A percentile compares a stretch with the other conserved stretches of the same genome.
Evolutionary conservation across 2,797 vertebrate species (phyloP).

Genomic region (Takifugu ocellatus): DNA sequence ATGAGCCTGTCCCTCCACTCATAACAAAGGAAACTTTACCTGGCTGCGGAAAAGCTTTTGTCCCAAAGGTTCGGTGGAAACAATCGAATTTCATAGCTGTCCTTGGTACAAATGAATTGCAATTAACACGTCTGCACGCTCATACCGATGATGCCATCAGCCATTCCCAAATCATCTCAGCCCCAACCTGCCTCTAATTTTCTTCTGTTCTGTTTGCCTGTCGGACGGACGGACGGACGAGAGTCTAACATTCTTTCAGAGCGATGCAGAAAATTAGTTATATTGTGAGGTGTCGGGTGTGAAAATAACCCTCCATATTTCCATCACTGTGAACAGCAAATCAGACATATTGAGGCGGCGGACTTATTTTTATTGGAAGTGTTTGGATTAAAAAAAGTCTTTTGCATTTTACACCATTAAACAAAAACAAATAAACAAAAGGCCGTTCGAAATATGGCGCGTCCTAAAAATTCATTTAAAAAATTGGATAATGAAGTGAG

Average conservation of each 20-base stretch:
- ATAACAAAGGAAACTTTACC: constrained; percentile 34
- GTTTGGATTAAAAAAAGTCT: too few species aligned
- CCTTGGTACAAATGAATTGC: constrained; percentile 51
- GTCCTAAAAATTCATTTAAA: too few species aligned
- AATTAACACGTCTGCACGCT: constrained; percentile 62
- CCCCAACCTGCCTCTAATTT: constrained; percentile 51
- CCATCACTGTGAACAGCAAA: not conserved
- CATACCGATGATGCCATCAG: constrained; percentile 51
- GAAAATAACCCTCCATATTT: constrained; percentile 11
- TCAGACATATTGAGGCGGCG: too few species aligned
- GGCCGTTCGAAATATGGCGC: too few species aligned
- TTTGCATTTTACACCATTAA: too few species aligned
- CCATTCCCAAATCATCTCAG: constrained; percentile 61
- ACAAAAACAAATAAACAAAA: too few species aligned
- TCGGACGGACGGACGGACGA: constrained; percentile 49
- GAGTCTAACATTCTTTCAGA: constrained; percentile 14
- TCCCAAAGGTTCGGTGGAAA: constrained; percentile 60
- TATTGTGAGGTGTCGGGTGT: constrained; percentile 60
- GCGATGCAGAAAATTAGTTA: constrained; percentile 66
- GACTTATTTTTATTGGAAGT: too few species aligned
- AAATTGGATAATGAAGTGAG: too few species aligned
- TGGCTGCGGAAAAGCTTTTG: constrained; percentile 53
- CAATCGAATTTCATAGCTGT: constrained; percentile 62
- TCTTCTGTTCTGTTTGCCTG: constrained; percentile 55
- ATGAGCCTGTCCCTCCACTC: constrained; percentile 28